Percentiles rank a stretch among this genome's conserved stretches.
Conservation (phyloP, 1,140 invertebrate genomes). For the Stratiolaelaps scimitus region DNA sequence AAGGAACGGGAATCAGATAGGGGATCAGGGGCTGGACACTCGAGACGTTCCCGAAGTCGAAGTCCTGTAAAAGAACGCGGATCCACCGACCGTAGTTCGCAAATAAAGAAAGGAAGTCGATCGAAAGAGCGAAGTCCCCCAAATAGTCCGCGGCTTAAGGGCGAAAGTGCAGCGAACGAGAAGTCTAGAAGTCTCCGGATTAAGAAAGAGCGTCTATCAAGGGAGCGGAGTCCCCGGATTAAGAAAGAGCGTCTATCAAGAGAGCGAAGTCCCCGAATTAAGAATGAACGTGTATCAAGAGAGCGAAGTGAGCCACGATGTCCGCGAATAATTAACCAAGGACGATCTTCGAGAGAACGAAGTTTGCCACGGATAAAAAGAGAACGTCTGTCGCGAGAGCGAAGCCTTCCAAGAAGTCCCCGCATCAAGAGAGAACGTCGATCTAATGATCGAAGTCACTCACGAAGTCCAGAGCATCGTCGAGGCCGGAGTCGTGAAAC, state of each 20-base stretch:
- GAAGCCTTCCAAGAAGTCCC: background rate
- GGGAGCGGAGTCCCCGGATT: background rate
- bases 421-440: background rate
- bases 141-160: too few relatives aligned
- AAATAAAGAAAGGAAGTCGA: too few relatives aligned
- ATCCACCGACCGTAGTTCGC: too few relatives aligned
- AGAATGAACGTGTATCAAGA: background rate
- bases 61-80: too few relatives aligned
- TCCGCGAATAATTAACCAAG: too few relatives aligned
- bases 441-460: too few relatives aligned
- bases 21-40: too few relatives aligned
- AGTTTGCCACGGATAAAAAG: background rate
- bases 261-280: background rate
- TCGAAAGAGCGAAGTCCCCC: background rate
- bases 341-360: background rate
- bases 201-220: background rate
- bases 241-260: background rate
- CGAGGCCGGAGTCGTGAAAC: background rate
- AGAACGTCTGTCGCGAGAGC: background rate
- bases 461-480: background rate
- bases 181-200: too few relatives aligned
- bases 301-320: background rate
- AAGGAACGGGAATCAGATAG: too few relatives aligned
- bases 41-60: too few relatives aligned
- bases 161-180: too few relatives aligned